Percentiles rank a stretch among this genome's conserved stretches.
phyloP scores from a whole-genome alignment of 64 coral and sea anemone species.

The Montipora cactus region DNA sequence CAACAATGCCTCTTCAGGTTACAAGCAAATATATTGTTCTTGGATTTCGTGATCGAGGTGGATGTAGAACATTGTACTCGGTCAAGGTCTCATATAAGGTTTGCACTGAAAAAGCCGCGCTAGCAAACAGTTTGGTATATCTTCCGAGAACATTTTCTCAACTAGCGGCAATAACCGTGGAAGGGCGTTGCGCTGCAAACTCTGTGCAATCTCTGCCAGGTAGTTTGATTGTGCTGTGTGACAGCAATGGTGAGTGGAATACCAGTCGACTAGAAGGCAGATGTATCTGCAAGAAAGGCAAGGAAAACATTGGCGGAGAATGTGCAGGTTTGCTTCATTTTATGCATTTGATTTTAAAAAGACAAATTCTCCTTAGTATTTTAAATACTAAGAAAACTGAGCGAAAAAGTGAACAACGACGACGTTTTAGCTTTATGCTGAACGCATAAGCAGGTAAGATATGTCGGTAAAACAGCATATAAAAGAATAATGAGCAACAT shows the following conservation, averaged over 20 bases:
- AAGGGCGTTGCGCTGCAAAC: not conserved
- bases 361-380: too few species aligned
- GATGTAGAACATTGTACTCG: not conserved
- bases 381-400: too few species aligned
- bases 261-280: not conserved
- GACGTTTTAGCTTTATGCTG: too few species aligned
- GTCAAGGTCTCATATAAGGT: constrained; percentile 1
- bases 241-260: constrained; percentile 6
- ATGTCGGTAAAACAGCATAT: too few species aligned
- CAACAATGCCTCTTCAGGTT: not conserved
- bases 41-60: not conserved
- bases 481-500: too few species aligned
- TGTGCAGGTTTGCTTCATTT: not conserved
- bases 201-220: not conserved
- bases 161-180: not conserved
- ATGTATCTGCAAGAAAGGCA: not conserved
- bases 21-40: not conserved
- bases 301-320: not conserved
- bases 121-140: not conserved
- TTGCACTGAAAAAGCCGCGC: not conserved
- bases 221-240: not conserved
- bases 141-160: not conserved
- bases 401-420: too few species aligned
- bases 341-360: too few species aligned
- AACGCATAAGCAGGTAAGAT: too few species aligned